Conservation (phyloP, 30 jellyfish, hydroid and myxozoan species). For the Phacellophora camtschatica region DNA sequence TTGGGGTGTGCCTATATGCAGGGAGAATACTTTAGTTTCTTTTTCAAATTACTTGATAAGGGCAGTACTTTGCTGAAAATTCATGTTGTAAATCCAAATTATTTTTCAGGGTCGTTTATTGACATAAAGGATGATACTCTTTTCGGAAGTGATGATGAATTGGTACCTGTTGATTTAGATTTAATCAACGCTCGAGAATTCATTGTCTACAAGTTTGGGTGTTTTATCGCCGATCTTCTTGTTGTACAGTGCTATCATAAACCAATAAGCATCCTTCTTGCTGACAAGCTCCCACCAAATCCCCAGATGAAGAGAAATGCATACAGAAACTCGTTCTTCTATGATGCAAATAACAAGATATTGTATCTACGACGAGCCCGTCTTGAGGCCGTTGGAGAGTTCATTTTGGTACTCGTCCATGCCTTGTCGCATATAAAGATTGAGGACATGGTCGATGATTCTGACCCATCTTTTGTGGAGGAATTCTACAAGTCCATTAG, state of each 20-base stretch:
- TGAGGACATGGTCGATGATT: conserved; percentile 79
- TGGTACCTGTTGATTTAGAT: conserved; percentile 89
- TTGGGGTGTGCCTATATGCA: too few species aligned
- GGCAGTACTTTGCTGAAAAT: too few species aligned
- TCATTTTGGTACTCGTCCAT: conserved; percentile 85
- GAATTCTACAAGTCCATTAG: conserved; percentile 91
- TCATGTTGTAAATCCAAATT: too few species aligned
- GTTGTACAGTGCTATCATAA: conserved; percentile 90
- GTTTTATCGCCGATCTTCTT: conserved; percentile 84
- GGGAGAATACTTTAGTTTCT: too few species aligned
- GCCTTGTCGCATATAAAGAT: conserved; percentile 87
- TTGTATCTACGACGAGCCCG: conserved; percentile 86
- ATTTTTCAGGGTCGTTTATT: conserved; percentile 35
- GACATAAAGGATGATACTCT: conserved; percentile 73
- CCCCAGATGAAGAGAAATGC: conserved; percentile 67
- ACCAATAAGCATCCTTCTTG: conserved; percentile 82
- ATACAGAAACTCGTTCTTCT: conserved; percentile 85
- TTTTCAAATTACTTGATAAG: too few species aligned
- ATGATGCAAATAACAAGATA: conserved; percentile 85
- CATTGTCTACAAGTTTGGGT: conserved; percentile 86
- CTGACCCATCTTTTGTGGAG: conserved; percentile 82
- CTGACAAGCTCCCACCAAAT: conserved; percentile 92
- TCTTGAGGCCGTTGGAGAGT: conserved; percentile 89
- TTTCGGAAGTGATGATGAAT: conserved; percentile 79
- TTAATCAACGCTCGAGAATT: conserved; percentile 89